phyloP scores from a whole-genome alignment of 1,140 invertebrate species.

The Bombus balteatus region DNA sequence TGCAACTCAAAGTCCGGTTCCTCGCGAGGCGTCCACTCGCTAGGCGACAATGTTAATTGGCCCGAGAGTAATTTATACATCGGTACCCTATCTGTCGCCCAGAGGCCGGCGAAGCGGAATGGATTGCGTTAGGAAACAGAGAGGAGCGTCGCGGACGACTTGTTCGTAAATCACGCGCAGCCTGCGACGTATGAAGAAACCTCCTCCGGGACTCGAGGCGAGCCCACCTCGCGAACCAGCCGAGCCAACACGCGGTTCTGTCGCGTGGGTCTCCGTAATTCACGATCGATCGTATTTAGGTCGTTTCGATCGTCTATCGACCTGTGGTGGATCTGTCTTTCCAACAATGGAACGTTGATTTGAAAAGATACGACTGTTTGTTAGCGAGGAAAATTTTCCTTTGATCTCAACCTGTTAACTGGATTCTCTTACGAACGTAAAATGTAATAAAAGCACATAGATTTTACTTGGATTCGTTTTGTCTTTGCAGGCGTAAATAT shows the following conservation, averaged over 20 bases:
- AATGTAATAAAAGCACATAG: too few species aligned
- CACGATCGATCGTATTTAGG: neutral
- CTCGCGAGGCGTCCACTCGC: slow-evolving; percentile 32
- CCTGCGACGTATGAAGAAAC: slow-evolving; percentile 43
- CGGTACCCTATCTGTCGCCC: slow-evolving; percentile 40
- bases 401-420: neutral
- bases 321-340: neutral
- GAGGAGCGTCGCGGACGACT: slow-evolving; percentile 30
- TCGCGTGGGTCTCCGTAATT: neutral
- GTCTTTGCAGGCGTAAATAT: too few species aligned
- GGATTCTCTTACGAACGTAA: too few species aligned
- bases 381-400: neutral
- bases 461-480: too few species aligned
- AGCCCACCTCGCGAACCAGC: slow-evolving; percentile 18
- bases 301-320: neutral
- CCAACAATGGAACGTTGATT: neutral
- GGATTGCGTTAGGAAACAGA: slow-evolving; percentile 53
- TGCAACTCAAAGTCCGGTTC: slow-evolving; percentile 9
- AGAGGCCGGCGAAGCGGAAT: slow-evolving; percentile 33
- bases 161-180: slow-evolving; percentile 56
- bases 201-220: neutral
- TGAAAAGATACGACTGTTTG: neutral
- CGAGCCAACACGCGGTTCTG: neutral
- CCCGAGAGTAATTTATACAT: slow-evolving; percentile 62
- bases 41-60: slow-evolving; percentile 67